phyloP scores from a whole-genome alignment of 2,888 invertebrate species.

The Drosophila quasianomalipes region DNA sequence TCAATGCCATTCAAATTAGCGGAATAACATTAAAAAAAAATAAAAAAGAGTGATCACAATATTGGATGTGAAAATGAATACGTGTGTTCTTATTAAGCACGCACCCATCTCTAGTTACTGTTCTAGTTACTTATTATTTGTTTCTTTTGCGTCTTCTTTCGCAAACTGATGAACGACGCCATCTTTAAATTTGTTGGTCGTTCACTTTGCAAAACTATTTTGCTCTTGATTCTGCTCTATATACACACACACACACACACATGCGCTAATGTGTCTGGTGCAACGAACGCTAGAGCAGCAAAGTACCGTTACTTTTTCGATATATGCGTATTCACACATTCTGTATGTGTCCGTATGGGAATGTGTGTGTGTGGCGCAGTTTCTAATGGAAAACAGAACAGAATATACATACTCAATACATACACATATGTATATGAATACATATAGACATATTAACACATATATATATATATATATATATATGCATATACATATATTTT shows the following conservation, averaged over 20 bases:
- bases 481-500: background rate
- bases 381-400: conserved; percentile 1
- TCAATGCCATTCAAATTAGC: background rate
- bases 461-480: background rate
- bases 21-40: background rate
- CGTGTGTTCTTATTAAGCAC: background rate
- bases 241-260: background rate
- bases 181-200: conserved; percentile 54
- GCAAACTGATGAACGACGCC: conserved; percentile 33
- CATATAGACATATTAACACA: background rate
- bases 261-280: conserved; percentile 25
- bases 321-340: conserved; percentile 1
- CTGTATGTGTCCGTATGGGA: conserved; percentile 1
- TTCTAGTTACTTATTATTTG: conserved; percentile 12
- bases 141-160: conserved; percentile 6
- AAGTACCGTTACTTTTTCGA: conserved; percentile 48
- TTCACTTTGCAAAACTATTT: conserved; percentile 44
- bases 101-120: conserved; percentile 34
- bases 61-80: background rate
- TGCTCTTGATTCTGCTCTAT: conserved; percentile 20
- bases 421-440: conserved; percentile 4
- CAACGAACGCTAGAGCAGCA: conserved; percentile 50
- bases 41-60: background rate
- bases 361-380: background rate
- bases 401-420: conserved; percentile 6